phyloP scores from a whole-genome alignment of 1,140 invertebrate genomes.

The Brachionus rubens region DNA sequence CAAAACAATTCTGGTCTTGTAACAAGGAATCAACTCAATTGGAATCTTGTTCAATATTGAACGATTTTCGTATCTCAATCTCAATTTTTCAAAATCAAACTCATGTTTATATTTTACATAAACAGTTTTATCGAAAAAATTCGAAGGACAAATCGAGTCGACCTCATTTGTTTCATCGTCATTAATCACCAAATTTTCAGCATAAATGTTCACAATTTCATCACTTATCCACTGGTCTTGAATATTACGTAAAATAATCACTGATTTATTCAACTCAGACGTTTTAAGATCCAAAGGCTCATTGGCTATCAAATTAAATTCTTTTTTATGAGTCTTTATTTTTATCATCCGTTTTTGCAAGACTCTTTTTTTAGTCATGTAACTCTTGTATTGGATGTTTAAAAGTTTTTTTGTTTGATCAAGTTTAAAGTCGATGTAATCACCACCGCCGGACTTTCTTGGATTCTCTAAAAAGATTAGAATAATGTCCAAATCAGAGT shows the following conservation, averaged over 20 bases:
- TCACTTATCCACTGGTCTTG: background rate
- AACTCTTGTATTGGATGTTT: background rate
- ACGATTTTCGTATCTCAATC: background rate
- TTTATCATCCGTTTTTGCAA: background rate
- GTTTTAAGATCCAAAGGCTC: background rate
- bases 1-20: background rate
- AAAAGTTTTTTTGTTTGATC: background rate
- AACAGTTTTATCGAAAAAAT: background rate
- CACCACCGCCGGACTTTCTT: slow-evolving; percentile 11
- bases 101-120: slow-evolving; percentile 15
- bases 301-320: slow-evolving; percentile 16
- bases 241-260: background rate
- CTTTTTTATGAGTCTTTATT: background rate
- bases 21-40: background rate
- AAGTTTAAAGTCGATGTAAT: background rate
- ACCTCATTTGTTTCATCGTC: slow-evolving; percentile 9
- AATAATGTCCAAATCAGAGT: background rate
- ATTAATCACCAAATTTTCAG: slow-evolving; percentile 28
- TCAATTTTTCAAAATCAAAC: background rate
- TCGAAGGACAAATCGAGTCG: background rate
- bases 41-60: background rate
- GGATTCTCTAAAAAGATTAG: slow-evolving; percentile 20
- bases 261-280: background rate
- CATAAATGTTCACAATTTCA: slow-evolving; percentile 12
- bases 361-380: background rate